phyloP scores from a whole-genome alignment of 2,113 vertebrate species.

The Ophiodon elongatus region DNA sequence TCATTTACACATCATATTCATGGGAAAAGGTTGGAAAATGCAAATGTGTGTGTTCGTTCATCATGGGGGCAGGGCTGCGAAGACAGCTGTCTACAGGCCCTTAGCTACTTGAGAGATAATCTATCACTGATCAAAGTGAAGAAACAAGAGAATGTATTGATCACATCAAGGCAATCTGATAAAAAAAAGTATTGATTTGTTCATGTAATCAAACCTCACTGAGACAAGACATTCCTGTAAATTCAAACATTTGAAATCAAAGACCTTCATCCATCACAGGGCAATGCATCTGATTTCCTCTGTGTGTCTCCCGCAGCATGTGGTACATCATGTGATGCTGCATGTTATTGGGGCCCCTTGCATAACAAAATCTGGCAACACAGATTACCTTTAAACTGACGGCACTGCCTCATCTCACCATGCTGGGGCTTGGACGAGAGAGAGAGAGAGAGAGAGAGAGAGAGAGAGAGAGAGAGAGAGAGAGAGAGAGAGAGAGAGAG shows the following conservation, averaged over 20 bases:
- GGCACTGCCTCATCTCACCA: background rate
- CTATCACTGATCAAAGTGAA: slow-evolving; percentile 35
- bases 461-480: background rate
- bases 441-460: background rate
- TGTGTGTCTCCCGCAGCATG: background rate
- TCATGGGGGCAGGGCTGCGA: background rate
- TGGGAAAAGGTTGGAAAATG: background rate
- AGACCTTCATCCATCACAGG: slow-evolving; percentile 34
- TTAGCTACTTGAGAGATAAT: slow-evolving; percentile 12
- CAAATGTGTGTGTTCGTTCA: background rate
- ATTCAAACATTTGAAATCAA: slow-evolving; percentile 11
- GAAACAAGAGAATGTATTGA: slow-evolving; percentile 31
- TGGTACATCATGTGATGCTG: background rate
- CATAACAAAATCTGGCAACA: slow-evolving; percentile 9
- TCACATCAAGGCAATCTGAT: slow-evolving; percentile 37
- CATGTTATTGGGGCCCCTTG: background rate
- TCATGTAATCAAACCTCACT: slow-evolving; percentile 27
- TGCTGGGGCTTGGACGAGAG: slow-evolving; percentile 9
- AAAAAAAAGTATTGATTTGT: slow-evolving; percentile 32
- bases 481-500: background rate
- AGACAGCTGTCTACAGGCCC: background rate
- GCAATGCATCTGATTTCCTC: slow-evolving; percentile 9
- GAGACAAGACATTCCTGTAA: slow-evolving; percentile 20
- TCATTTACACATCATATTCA: background rate
- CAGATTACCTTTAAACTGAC: slow-evolving; percentile 23